Percentiles rank a stretch among this genome's conserved stretches.
phyloP scores from a whole-genome alignment of 2,888 invertebrate species.

The Rhorus exstirpatorius region DNA sequence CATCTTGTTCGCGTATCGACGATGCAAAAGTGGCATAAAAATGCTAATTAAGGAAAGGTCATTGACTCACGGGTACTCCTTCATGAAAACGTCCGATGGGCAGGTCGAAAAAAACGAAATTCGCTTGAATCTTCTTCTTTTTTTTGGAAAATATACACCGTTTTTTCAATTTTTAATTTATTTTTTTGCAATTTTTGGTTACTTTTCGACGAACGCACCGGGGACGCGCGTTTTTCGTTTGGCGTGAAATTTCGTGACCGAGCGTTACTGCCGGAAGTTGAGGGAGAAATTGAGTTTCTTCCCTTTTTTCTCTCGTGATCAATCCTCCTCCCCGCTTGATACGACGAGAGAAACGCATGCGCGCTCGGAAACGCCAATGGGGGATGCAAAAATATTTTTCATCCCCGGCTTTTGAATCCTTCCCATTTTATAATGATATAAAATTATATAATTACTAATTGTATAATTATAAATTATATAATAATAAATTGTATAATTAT shows the following conservation, averaged over 20 bases:
- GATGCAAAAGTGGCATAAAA: slow-evolving; percentile 7
- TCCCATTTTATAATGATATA: too few relatives aligned
- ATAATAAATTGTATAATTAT: too few relatives aligned
- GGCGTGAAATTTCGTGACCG: slow-evolving; percentile 60
- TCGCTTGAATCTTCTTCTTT: too few relatives aligned
- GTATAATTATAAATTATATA: too few relatives aligned
- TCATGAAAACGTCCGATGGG: slow-evolving; percentile 49
- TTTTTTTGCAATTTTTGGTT: slow-evolving; percentile 16
- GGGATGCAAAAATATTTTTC: slow-evolving; percentile 37
- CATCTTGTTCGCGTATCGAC: not conserved
- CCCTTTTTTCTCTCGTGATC: slow-evolving; percentile 69
- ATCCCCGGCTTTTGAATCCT: too few relatives aligned
- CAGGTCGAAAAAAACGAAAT: slow-evolving; percentile 15
- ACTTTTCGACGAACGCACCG: slow-evolving; percentile 29
- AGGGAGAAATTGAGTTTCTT: slow-evolving; percentile 57
- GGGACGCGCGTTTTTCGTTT: slow-evolving; percentile 20
- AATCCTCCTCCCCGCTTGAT: slow-evolving; percentile 71
- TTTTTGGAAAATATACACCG: not conserved
- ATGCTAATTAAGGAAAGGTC: slow-evolving; percentile 57
- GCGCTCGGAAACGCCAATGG: slow-evolving; percentile 41
- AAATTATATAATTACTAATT: too few relatives aligned
- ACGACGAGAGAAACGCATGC: slow-evolving; percentile 68
- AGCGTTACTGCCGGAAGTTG: slow-evolving; percentile 59
- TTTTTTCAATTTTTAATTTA: slow-evolving; percentile 18
- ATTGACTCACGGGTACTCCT: slow-evolving; percentile 67